Evolutionary conservation across 2,113 vertebrate species (phyloP).

Genomic region (Oryzias curvinotus): DNA sequence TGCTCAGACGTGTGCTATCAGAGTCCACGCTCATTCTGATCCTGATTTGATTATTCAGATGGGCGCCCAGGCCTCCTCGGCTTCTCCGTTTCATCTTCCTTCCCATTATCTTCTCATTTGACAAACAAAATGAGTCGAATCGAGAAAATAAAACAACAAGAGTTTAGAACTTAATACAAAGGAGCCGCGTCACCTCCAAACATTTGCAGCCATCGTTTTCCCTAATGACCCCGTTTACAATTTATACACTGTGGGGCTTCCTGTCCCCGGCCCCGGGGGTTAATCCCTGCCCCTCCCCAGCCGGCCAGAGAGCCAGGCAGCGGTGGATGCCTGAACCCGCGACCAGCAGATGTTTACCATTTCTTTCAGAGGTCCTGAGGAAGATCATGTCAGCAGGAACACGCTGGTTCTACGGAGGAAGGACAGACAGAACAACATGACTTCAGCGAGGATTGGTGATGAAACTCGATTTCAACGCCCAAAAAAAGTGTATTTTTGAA

Average conservation of each 20-base stretch:
- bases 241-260: constrained; percentile 62
- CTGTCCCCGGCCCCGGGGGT: constrained; percentile 55
- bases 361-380: constrained; percentile 97
- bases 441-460: constrained; percentile 47
- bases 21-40: constrained; percentile 31
- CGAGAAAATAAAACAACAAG: neutral
- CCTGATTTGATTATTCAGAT: constrained; percentile 78
- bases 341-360: constrained; percentile 92
- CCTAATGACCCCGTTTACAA: constrained; percentile 50
- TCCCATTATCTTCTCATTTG: constrained; percentile 70
- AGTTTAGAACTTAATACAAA: neutral
- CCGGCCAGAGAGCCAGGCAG: constrained; percentile 23
- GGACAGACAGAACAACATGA: constrained; percentile 62
- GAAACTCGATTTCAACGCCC: constrained; percentile 15
- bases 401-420: constrained; percentile 87
- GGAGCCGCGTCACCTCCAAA: neutral
- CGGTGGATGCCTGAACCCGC: constrained; percentile 71
- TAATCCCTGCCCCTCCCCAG: constrained; percentile 70
- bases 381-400: constrained; percentile 99
- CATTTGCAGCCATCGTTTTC: constrained; percentile 42
- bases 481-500: constrained; percentile 56
- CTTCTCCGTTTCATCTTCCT: constrained; percentile 62
- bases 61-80: constrained; percentile 42
- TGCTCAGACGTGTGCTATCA: constrained; percentile 16
- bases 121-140: constrained; percentile 66